Conservation (phyloP, 2,113 vertebrate species). For the Cercopithecus mona region DNA sequence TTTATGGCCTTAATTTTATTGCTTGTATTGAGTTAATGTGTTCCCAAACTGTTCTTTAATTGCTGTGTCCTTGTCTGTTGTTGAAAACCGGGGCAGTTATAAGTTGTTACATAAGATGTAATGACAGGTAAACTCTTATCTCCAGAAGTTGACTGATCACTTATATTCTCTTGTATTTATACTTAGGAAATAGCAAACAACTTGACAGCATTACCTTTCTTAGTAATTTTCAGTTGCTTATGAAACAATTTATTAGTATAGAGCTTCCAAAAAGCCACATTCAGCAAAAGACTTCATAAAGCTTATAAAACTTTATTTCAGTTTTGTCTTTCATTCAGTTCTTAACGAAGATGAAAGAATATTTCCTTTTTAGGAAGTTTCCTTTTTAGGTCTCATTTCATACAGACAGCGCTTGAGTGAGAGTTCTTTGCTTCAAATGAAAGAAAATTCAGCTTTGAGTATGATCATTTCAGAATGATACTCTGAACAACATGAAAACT, state of each 20-base stretch:
- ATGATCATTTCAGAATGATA: constrained; percentile 21
- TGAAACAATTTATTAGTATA: not conserved
- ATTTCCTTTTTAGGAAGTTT: not conserved
- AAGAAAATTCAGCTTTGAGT: constrained; percentile 39
- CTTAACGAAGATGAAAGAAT: constrained; percentile 11
- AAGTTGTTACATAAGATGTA: constrained; percentile 57
- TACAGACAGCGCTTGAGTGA: not conserved
- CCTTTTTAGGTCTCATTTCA: not conserved
- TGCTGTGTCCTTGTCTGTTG: constrained; percentile 54
- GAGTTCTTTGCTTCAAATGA: not conserved
- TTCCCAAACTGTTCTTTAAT: constrained; percentile 55
- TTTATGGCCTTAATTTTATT: constrained; percentile 69
- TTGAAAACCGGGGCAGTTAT: constrained; percentile 46
- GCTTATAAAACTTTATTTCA: not conserved
- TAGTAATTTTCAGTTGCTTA: constrained; percentile 38
- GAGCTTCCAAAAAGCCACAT: not conserved
- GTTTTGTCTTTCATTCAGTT: not conserved
- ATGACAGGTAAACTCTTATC: constrained; percentile 27
- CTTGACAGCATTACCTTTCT: not conserved
- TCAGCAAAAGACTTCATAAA: constrained; percentile 16
- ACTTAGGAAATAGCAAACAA: constrained; percentile 23
- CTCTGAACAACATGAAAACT: not conserved
- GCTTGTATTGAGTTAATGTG: constrained; percentile 45
- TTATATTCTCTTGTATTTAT: constrained; percentile 44
- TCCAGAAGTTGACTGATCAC: constrained; percentile 36